A percentile compares a stretch with the other conserved stretches of the same genome.
Evolutionary conservation across 2,888 invertebrate genomes (phyloP).

Genomic region (Melolontha melolontha): DNA sequence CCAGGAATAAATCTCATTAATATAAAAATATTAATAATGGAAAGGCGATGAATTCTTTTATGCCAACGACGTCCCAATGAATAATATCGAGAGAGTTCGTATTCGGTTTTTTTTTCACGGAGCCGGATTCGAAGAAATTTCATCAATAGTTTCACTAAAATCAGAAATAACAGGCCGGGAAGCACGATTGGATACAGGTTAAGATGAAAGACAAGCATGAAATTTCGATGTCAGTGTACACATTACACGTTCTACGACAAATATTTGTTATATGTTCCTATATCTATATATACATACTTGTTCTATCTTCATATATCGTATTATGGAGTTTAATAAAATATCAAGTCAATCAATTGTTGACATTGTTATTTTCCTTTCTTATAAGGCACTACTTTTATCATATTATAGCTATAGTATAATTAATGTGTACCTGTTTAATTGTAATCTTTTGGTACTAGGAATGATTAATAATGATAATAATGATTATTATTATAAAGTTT

Average conservation of each 20-base stretch:
- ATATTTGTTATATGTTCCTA: background rate
- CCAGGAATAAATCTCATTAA: constrained; percentile 33
- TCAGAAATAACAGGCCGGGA: constrained; percentile 28
- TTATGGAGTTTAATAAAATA: too few species aligned
- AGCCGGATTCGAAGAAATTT: constrained; percentile 37
- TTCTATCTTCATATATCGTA: too few species aligned
- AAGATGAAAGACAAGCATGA: constrained; percentile 37
- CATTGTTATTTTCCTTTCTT: too few species aligned
- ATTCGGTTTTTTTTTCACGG: constrained; percentile 6
- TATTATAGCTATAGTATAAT: too few species aligned
- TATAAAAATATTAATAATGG: constrained; percentile 38
- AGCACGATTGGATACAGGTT: constrained; percentile 32
- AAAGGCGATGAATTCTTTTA: constrained; percentile 17
- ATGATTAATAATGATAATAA: too few species aligned
- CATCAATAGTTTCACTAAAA: constrained; percentile 38
- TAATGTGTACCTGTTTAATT: too few species aligned
- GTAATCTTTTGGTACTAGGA: too few species aligned
- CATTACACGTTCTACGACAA: background rate
- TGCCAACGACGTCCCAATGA: constrained; percentile 3
- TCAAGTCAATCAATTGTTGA: too few species aligned
- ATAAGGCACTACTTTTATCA: too few species aligned
- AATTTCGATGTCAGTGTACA: constrained; percentile 32
- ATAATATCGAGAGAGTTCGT: constrained; percentile 10
- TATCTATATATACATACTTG: too few species aligned
- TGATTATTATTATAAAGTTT: too few species aligned